Base-by-base conservation (phyloP, 2,797 vertebrate genomes). In the Micropoecilia bifurca region DNA sequence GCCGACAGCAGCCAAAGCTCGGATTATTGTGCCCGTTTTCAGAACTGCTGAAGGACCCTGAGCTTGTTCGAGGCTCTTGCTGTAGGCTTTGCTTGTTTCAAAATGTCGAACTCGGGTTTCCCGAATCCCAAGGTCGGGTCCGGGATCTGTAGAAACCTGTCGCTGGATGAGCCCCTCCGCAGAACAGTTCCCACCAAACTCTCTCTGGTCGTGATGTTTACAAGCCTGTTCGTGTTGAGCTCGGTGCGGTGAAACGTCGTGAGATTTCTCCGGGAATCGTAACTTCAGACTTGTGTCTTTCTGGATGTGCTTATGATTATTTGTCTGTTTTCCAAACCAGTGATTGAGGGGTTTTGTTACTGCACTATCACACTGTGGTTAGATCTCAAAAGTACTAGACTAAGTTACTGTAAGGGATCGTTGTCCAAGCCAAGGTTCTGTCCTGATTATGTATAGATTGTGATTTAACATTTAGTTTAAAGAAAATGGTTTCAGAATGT, bases 201-300 rank as follows among this genome's bases (percentile, higher is more conserved):
- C 53, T 61, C 74, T 61, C 74, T 85, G 78, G 83, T 46, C 3
- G 89, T 71, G 47, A 79, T 69, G 88, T 94, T 92, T 94, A 93
- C 91, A 92, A 92, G 83, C 82, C 77, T 16, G 69, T 87, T 85
- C 74, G 33, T 81, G 82, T 85, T 89, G 68, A 79, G 53, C 76
- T 53, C 78, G 28, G 79, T 91, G 83, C 33, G 85, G 81, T 90
- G 4, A 71, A 81, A 39, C 20, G 16, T 77, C 43, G 47, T 43
- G 55, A 47, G 13, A 12, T 78, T 50, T 33, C 43, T 71, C 46
- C 0, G n/a, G 48, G 30, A 71, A 59, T 71, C 55, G 1, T 28
- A 80, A 33, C 57, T 71, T 75, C 82, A 33, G 80, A 71, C 89
- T 88, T 85, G 82, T 69, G 13, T 83, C 79, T 80, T 79, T 86